Percentiles rank a stretch among this genome's conserved stretches.
phyloP scores from a whole-genome alignment of 2,113 vertebrate genomes.

The Falcunculus frontatus region DNA sequence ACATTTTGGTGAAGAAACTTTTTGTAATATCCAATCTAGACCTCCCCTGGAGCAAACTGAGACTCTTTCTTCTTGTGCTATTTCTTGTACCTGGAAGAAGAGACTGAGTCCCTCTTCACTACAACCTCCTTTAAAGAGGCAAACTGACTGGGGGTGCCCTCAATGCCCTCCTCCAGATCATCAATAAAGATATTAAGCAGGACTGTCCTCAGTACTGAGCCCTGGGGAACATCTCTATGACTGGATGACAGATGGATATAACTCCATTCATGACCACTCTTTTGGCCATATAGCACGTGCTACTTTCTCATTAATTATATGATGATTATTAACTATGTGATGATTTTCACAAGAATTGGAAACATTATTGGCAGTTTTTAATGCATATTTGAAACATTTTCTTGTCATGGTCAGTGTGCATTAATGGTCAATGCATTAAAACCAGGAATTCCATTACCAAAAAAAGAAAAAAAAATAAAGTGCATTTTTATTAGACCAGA shows the following conservation, averaged over 20 bases:
- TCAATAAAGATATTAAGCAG: background rate
- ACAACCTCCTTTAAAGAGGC: background rate
- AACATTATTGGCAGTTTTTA: background rate
- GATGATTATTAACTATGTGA: background rate
- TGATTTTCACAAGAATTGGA: background rate
- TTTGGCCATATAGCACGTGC: background rate
- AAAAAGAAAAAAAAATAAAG: background rate
- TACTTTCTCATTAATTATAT: background rate
- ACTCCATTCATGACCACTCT: background rate
- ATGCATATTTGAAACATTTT: background rate
- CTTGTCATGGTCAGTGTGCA: background rate
- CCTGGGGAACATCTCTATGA: background rate
- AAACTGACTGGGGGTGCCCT: background rate
- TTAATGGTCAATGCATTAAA: background rate
- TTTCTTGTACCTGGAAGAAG: background rate
- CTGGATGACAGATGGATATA: fast-evolving
- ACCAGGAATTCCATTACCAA: background rate
- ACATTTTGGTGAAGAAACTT: background rate
- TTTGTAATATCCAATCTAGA: background rate
- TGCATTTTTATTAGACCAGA: background rate
- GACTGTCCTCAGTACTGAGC: background rate
- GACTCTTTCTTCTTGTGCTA: background rate
- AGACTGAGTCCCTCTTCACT: fast-evolving
- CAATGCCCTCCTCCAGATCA: fast-evolving
- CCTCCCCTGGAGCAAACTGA: fast-evolving